phyloP scores from a whole-genome alignment of 2,113 vertebrate genomes.

The Zapus hudsonius region DNA sequence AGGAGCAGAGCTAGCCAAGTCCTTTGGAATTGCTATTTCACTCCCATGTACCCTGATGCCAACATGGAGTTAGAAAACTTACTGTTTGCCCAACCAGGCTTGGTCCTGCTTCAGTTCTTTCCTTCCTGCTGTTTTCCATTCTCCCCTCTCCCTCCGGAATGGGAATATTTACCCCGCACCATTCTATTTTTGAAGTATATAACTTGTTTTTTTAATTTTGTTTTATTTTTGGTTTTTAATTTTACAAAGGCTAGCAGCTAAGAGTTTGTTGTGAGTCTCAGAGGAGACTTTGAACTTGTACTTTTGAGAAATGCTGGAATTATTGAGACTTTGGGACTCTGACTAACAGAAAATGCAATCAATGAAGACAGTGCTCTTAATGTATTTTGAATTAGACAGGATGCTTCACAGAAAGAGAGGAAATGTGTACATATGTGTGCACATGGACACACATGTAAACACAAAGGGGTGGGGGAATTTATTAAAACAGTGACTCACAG shows the following conservation, averaged over 20 bases:
- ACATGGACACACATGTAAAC: not conserved
- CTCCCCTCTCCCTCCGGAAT: not conserved
- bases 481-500: not conserved
- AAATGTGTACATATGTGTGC: fast-evolving
- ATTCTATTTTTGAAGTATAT: not conserved
- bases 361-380: not conserved
- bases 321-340: not conserved
- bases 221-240: not conserved
- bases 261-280: not conserved
- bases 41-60: not conserved
- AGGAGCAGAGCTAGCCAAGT: too few relatives aligned
- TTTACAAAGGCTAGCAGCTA: not conserved
- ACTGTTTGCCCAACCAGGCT: not conserved
- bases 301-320: not conserved
- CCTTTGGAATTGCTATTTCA: not conserved
- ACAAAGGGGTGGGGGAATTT: not conserved
- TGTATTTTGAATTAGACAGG: not conserved
- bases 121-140: not conserved
- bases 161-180: not conserved
- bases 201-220: not conserved
- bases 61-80: not conserved
- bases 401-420: not conserved
- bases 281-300: not conserved
- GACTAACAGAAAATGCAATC: not conserved
- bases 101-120: not conserved